These are phyloP conservation scores for Illadopsis cleaveri DNA, from an alignment of 2,113 vertebrate species.

Conservation along the genomic window DNA sequence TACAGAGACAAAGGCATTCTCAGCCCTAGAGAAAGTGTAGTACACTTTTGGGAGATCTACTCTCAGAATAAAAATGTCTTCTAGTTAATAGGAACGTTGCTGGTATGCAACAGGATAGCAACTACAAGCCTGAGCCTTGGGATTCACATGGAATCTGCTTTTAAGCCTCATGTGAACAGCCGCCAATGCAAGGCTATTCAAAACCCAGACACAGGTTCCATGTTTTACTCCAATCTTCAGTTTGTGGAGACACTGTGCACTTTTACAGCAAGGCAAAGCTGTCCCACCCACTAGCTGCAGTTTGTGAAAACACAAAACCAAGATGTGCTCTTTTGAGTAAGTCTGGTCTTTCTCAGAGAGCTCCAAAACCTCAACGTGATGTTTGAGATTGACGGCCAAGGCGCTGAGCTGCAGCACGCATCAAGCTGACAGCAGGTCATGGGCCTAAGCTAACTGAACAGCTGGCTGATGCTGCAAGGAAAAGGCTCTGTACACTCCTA, in stretches of 20 bases:
- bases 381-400: not conserved
- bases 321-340: not conserved
- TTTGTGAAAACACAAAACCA: not conserved
- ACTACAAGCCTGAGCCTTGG: not conserved
- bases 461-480: not conserved
- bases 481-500: not conserved
- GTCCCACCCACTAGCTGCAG: not conserved
- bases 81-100: not conserved
- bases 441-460: not conserved
- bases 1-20: not conserved
- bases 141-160: not conserved
- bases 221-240: not conserved
- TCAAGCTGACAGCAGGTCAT: not conserved
- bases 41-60: not conserved
- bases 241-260: not conserved
- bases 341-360: not conserved
- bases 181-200: not conserved
- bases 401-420: not conserved
- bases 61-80: not conserved
- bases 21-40: not conserved
- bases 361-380: not conserved
- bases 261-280: not conserved
- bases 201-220: not conserved
- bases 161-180: not conserved
- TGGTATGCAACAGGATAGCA: not conserved